Conservation (phyloP, 2,888 invertebrate species). For the Tenthredo notha region DNA sequence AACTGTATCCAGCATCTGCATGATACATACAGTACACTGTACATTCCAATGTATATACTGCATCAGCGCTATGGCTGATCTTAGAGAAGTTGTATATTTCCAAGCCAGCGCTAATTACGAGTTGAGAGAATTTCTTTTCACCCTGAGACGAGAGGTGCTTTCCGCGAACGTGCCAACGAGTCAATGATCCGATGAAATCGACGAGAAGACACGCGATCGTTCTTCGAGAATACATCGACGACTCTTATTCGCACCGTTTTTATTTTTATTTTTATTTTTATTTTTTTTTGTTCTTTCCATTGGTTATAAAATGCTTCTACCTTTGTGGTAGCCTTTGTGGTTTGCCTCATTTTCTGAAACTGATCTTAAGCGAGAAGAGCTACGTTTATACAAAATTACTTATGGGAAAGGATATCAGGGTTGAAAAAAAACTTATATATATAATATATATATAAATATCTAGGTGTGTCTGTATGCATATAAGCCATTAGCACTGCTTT, state of each 20-base stretch:
- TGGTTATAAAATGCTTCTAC: slow-evolving; percentile 4
- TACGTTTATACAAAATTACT: not conserved
- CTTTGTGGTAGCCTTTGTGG: not conserved
- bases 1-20: not conserved
- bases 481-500: not conserved
- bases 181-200: slow-evolving; percentile 44
- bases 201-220: slow-evolving; percentile 36
- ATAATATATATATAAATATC: not conserved
- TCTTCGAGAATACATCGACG: slow-evolving; percentile 12
- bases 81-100: not conserved
- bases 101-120: slow-evolving; percentile 23
- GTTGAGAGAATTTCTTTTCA: slow-evolving; percentile 21
- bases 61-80: not conserved
- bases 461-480: not conserved
- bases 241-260: slow-evolving; percentile 4
- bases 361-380: not conserved
- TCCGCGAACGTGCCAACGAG: slow-evolving; percentile 49
- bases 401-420: not conserved
- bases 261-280: not conserved
- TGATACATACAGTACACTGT: slow-evolving; percentile 6
- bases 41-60: not conserved
- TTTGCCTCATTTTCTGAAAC: not conserved
- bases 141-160: slow-evolving; percentile 37
- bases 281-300: not conserved
- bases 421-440: not conserved